Percentiles rank a stretch among this genome's conserved stretches.
Evolutionary conservation across 2,797 vertebrate species (phyloP).

Genomic region (Channa striata): DNA sequence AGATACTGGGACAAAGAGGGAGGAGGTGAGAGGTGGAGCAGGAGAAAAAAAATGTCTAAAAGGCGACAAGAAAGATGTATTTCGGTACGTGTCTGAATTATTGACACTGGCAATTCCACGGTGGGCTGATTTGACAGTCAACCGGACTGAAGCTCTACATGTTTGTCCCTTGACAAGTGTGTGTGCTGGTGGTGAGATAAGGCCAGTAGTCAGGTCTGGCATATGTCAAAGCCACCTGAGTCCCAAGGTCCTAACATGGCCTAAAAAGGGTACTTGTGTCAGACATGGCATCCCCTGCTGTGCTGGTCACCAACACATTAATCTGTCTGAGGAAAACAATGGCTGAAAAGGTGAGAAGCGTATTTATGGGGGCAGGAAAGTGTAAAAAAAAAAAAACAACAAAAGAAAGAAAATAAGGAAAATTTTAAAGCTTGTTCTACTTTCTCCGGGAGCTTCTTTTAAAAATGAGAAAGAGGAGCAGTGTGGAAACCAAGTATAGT

Average conservation of each 20-base stretch:
- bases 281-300: constrained; percentile 64
- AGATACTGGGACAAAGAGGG: constrained; percentile 31
- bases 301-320: constrained; percentile 50
- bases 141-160: constrained; percentile 14
- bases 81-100: constrained; percentile 42
- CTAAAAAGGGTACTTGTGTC: constrained; percentile 76
- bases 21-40: constrained; percentile 1
- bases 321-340: constrained; percentile 25
- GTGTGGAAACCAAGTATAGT: background rate
- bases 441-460: background rate
- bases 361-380: constrained; percentile 24
- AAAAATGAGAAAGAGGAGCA: background rate
- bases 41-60: constrained; percentile 1
- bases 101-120: constrained; percentile 33
- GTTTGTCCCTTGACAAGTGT: constrained; percentile 39
- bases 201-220: constrained; percentile 73
- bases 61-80: constrained; percentile 33
- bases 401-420: background rate
- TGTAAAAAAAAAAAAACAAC: background rate
- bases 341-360: constrained; percentile 8
- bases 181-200: constrained; percentile 71
- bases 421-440: background rate
- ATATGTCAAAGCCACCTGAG: constrained; percentile 80
- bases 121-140: constrained; percentile 26
- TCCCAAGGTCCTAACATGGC: constrained; percentile 61